These are phyloP conservation scores for Jordanella pulchra DNA, from an alignment of 2,797 vertebrate species.

Conservation along the genomic window DNA sequence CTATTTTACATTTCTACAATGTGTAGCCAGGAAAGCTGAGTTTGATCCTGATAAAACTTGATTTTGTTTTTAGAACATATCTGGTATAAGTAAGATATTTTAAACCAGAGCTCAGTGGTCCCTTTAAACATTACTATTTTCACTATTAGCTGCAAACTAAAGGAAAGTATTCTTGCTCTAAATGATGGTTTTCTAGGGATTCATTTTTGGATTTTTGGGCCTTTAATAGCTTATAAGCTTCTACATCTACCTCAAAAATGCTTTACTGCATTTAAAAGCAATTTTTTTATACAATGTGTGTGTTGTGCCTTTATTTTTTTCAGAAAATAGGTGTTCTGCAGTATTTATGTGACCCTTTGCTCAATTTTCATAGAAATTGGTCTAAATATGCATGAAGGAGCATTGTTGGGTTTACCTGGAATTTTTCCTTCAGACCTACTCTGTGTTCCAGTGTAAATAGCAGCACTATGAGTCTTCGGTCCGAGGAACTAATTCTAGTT, in stretches of 20 bases:
- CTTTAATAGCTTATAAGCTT: too few relatives aligned
- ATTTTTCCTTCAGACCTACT: neutral
- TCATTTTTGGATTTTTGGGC: too few relatives aligned
- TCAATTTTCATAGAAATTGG: neutral
- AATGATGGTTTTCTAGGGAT: too few relatives aligned
- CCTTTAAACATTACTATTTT: too few relatives aligned
- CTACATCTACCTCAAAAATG: neutral
- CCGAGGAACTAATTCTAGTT: neutral
- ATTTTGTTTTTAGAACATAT: too few relatives aligned
- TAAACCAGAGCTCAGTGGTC: too few relatives aligned
- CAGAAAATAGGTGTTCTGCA: neutral
- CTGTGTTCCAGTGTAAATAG: neutral
- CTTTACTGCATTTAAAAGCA: neutral
- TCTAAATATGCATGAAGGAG: neutral
- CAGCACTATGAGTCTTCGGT: neutral
- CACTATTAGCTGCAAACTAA: too few relatives aligned
- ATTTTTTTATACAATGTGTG: neutral
- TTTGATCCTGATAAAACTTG: too few relatives aligned
- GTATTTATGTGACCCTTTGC: neutral
- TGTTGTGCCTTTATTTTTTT: neutral
- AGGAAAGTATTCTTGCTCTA: too few relatives aligned
- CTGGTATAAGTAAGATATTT: too few relatives aligned
- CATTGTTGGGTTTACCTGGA: neutral
- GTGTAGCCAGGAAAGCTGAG: too few relatives aligned
- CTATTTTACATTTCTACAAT: too few relatives aligned